Evolutionary conservation across 1,140 invertebrate species (phyloP), one percentile per base, ranked within the genome.

Genomic region (Theocolax elegans): DNA sequence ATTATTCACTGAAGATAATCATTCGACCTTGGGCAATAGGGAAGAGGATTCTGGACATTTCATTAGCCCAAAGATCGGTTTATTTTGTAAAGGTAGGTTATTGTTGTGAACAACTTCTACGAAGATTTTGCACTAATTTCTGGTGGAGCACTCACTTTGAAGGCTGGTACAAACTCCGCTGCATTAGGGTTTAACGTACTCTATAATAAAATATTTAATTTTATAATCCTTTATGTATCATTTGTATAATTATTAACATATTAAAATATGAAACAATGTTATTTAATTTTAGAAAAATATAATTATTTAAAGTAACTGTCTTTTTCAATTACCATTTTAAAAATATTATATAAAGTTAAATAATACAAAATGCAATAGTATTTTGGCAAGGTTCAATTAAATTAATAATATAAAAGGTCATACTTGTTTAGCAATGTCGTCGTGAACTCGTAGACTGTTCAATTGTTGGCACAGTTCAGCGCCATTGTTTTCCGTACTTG

Each of bases 121-220:
- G 84, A 84, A 44, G 83, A 83, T 78, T 86, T 79, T 58, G 82
- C 67, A 53, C 74, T 74, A 68, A 83, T 77, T 75, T 83, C 84
- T 51, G 78, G 70, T 53, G 80, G 49, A 69, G 77, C 67, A 38
- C 75, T 64, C 19, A 81, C 53, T 74, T 82, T 84, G 42, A 79
- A 81, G 23, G 81, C 80, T 71, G 92, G 92, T 59, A 94, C 87
- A 80, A 94, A 94, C 82, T 94, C 93, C 25, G 91, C 91, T 6
- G 92, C 93, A 73, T 93, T 87, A 0, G 93, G 92, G 84, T 94
- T 94, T 48, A 94, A 80, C 48, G 90, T 90, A 59, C 91, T 93
- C 84, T 91, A 83, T 58, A 88, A 87, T 0, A 67, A 49, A 63
- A 72, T 64, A 71, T 74, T 72, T 70, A 62, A 44, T 72, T 72